Percentiles rank a stretch among this genome's conserved stretches.
Conservation (phyloP, 2,113 vertebrate species). For the Thermophis baileyi region DNA sequence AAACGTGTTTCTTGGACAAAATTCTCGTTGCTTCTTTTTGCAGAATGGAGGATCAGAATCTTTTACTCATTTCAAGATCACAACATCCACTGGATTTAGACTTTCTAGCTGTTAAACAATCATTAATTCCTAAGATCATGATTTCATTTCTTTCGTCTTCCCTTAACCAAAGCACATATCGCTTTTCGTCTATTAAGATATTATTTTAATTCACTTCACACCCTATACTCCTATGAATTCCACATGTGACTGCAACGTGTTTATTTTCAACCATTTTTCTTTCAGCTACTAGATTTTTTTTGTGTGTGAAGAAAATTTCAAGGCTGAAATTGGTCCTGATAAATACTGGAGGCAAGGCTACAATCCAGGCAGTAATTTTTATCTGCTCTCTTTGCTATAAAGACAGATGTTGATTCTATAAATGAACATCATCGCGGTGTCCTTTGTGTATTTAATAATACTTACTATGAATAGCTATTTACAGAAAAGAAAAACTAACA, state of each 20-base stretch:
- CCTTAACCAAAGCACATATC: background rate
- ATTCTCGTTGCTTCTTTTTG: background rate
- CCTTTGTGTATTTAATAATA: background rate
- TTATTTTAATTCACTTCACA: background rate
- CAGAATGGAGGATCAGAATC: background rate
- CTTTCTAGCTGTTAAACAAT: background rate
- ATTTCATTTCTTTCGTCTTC: background rate
- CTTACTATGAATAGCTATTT: background rate
- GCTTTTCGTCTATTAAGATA: background rate
- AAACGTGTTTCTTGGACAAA: background rate
- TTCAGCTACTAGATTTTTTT: background rate
- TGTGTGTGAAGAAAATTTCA: background rate
- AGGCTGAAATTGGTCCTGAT: background rate
- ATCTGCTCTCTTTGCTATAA: background rate
- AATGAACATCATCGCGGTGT: background rate
- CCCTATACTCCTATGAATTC: background rate
- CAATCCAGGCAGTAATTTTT: background rate
- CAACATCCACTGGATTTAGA: background rate
- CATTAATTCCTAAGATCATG: background rate
- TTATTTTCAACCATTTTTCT: background rate
- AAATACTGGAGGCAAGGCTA: background rate
- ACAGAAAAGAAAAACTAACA: background rate
- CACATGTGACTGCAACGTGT: background rate
- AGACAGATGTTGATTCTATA: conserved; percentile 7
- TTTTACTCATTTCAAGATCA: background rate